Evolutionary conservation across 2,113 vertebrate species (phyloP), one percentile per base, ranked within the genome.

Genomic region (Euleptes europaea): DNA sequence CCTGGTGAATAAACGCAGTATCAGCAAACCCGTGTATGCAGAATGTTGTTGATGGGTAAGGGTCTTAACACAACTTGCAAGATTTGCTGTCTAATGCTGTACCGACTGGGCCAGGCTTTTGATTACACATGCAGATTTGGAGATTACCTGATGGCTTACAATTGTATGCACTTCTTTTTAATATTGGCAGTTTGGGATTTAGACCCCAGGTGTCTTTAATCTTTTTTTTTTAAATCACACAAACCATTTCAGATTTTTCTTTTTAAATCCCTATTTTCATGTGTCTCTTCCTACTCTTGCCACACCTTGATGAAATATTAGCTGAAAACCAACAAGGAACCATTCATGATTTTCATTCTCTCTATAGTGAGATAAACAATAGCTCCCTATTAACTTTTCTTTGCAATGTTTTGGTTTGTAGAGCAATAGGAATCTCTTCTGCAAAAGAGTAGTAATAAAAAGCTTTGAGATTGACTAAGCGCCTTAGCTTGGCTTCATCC

Each of bases 401-500:
- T 84, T 87, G 66, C 57, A 73, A 78, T 80, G n/a, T 78, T 79
- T 2, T 28, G 49, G n/a, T 88, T 92, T 90, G 67, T 78, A 90
- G 91, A 70, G 78, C 82, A 88, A 77, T n/a, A 82, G 82, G 77
- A 90, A 87, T 83, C 73, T 87, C 88, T 66, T 26, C 31, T 40
- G 40, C 82, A 33, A 88, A 91, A 85, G 91, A 88, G 90, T 91
- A 86, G 85, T 90, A 92, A 84, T 89, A 89, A 89, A 89, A 86
- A 84, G 72, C 87, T 88, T 76, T 74, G 91, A 81, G 90, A 91
- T 90, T 89, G 91, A 93, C 93, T 89, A 90, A 94, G 90, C 51
- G 84, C 89, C 81, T 73, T 69, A 80, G 85, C 88, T 90, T 91
- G 70, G 75, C 91, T 86, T 49, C 72, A 90, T 91, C 86, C 93